Conservation (phyloP, 1,140 invertebrate species). For the Andrena cerasifolii region DNA sequence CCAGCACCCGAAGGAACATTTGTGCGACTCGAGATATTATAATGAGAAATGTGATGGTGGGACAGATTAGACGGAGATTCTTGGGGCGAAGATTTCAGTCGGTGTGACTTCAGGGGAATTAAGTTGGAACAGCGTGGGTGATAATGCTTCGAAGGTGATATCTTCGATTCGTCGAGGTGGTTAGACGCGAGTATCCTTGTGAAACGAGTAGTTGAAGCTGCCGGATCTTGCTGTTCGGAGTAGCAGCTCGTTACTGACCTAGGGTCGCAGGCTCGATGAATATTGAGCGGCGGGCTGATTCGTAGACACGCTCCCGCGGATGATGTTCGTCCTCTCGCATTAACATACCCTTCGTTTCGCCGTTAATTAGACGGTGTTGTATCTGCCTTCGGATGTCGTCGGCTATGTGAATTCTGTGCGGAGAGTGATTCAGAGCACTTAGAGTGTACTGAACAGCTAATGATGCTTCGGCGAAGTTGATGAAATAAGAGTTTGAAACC, state of each 20-base stretch:
- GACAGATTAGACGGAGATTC: neutral
- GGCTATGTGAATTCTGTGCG: neutral
- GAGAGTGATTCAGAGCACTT: too few species aligned
- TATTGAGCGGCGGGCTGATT: constrained; percentile 47
- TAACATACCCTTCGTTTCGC: neutral
- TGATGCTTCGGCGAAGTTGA: too few species aligned
- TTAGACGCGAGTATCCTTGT: neutral
- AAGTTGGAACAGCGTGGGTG: neutral
- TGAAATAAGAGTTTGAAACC: neutral
- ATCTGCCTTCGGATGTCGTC: neutral
- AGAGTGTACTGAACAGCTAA: too few species aligned
- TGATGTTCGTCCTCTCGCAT: neutral
- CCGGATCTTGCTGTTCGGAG: neutral
- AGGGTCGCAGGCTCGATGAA: constrained; percentile 48
- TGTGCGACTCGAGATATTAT: too few species aligned
- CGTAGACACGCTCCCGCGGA: neutral
- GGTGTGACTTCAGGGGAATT: neutral
- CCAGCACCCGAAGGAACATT: neutral
- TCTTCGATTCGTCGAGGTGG: neutral
- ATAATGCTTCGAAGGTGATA: neutral
- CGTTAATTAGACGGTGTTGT: constrained; percentile 28
- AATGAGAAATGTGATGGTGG: neutral
- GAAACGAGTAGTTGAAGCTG: neutral
- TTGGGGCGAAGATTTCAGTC: neutral
- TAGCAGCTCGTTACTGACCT: constrained; percentile 48